Conservation (phyloP, 2,113 vertebrate genomes). For the Ciconia stormi region DNA sequence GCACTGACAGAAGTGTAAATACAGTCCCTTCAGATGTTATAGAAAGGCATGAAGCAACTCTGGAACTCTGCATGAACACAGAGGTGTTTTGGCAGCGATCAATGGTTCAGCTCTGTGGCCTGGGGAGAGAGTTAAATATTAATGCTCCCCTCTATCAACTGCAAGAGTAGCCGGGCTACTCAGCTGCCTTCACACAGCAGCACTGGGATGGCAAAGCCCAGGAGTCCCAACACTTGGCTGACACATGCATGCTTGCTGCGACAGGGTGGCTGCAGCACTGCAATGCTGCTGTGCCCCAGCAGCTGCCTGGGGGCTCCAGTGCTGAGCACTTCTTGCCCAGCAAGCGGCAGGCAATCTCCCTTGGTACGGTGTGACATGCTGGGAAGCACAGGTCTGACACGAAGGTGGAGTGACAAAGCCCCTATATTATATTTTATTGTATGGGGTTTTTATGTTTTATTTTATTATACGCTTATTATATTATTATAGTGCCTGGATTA, state of each 20-base stretch:
- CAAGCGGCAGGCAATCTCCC: not conserved
- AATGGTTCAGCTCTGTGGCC: not conserved
- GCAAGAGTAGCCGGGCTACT: not conserved
- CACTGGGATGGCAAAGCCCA: not conserved
- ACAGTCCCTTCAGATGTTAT: not conserved
- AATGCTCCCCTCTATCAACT: not conserved
- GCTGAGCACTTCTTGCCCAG: not conserved
- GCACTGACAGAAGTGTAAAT: not conserved
- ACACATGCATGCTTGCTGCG: fast-evolving
- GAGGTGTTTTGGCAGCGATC: not conserved
- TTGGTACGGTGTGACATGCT: fast-evolving
- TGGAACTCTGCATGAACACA: not conserved
- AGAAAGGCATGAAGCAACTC: not conserved
- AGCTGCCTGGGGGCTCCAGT: not conserved
- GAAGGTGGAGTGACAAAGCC: not conserved
- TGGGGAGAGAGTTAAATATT: conserved; percentile 8
- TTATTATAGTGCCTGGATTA: not conserved
- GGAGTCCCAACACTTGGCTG: not conserved
- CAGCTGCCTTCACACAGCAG: fast-evolving
- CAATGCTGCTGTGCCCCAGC: not conserved
- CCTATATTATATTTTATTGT: too few species aligned
- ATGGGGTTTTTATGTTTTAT: too few species aligned
- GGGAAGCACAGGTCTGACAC: not conserved
- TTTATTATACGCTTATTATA: too few species aligned
- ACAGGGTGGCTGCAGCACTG: not conserved